A percentile compares a stretch with the other conserved stretches of the same genome.
Evolutionary conservation across 2,797 vertebrate species (phyloP).

Genomic region (Eidolon dupreanum): DNA sequence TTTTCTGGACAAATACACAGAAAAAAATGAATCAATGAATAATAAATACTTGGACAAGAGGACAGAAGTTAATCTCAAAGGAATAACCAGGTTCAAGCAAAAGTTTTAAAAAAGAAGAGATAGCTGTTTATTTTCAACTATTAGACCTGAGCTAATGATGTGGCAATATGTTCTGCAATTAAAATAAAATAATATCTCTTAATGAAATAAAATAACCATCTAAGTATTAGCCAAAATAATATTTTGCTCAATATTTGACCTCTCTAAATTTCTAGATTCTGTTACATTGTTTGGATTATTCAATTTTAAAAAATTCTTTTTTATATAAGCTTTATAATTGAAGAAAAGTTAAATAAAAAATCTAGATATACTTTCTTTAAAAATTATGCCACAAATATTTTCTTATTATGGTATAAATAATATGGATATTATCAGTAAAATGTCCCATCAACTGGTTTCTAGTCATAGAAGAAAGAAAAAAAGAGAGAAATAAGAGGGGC

Average conservation of each 20-base stretch:
- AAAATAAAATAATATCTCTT: not conserved
- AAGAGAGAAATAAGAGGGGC: not conserved
- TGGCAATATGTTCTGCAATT: not conserved
- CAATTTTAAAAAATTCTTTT: not conserved
- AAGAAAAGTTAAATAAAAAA: conserved; percentile 11
- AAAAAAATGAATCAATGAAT: not conserved
- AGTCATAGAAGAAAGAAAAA: not conserved
- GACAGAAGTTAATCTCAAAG: not conserved
- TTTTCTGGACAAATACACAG: not conserved
- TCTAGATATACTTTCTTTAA: not conserved
- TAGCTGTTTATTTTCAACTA: not conserved
- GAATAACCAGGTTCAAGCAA: not conserved
- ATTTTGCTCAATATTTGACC: not conserved
- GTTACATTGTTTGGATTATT: not conserved
- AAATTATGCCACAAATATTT: not conserved
- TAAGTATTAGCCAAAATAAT: not conserved
- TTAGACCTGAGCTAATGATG: not conserved
- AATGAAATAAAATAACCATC: not conserved
- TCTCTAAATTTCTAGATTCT: not conserved
- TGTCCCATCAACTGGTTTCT: not conserved
- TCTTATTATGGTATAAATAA: not conserved
- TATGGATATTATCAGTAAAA: not conserved
- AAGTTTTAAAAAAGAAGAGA: not conserved
- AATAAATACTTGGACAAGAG: not conserved
- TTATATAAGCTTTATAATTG: not conserved